These are phyloP conservation scores for Malurus cyaneus DNA, from an alignment of 2,113 vertebrate genomes.

Conservation along the genomic window DNA sequence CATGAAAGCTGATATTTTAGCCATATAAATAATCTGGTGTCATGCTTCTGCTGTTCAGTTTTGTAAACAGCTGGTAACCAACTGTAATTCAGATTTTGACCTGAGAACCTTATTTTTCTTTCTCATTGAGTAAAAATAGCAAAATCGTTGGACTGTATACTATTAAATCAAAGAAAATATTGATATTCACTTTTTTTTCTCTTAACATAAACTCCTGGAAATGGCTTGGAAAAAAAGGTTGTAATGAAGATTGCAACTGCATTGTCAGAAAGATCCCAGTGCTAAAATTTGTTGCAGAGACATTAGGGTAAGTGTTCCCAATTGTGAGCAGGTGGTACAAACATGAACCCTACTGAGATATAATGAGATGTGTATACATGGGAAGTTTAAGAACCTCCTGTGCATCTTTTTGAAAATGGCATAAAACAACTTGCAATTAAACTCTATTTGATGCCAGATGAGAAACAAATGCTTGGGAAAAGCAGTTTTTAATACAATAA, in stretches of 20 bases:
- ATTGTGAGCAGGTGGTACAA: slow-evolving; percentile 75
- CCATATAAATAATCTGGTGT: slow-evolving; percentile 45
- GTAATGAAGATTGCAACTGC: slow-evolving; percentile 59
- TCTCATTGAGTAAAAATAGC: slow-evolving; percentile 54
- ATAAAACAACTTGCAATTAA: slow-evolving; percentile 81
- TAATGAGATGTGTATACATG: slow-evolving; percentile 80
- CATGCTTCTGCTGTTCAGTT: slow-evolving; percentile 62
- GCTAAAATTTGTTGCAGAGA: slow-evolving; percentile 65
- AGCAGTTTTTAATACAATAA: slow-evolving; percentile 76
- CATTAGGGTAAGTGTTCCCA: slow-evolving; percentile 62
- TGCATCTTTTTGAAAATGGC: slow-evolving; percentile 76
- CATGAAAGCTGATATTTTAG: slow-evolving; percentile 56
- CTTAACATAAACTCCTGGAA: slow-evolving; percentile 39
- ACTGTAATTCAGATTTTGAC: slow-evolving; percentile 68
- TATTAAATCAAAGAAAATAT: slow-evolving; percentile 62
- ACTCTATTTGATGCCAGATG: slow-evolving; percentile 78
- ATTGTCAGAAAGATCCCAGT: slow-evolving; percentile 63
- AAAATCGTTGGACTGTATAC: neutral
- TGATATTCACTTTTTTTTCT: slow-evolving; percentile 57
- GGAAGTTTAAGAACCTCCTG: slow-evolving; percentile 75
- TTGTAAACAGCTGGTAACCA: slow-evolving; percentile 70
- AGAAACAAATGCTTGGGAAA: slow-evolving; percentile 77
- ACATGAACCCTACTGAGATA: slow-evolving; percentile 75
- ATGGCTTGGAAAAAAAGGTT: slow-evolving; percentile 30
- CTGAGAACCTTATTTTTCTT: slow-evolving; percentile 49